Percentiles rank a stretch among this genome's conserved stretches.
Evolutionary conservation across 2,113 vertebrate species (phyloP).

Genomic region (Chaetorhynchus papuensis): DNA sequence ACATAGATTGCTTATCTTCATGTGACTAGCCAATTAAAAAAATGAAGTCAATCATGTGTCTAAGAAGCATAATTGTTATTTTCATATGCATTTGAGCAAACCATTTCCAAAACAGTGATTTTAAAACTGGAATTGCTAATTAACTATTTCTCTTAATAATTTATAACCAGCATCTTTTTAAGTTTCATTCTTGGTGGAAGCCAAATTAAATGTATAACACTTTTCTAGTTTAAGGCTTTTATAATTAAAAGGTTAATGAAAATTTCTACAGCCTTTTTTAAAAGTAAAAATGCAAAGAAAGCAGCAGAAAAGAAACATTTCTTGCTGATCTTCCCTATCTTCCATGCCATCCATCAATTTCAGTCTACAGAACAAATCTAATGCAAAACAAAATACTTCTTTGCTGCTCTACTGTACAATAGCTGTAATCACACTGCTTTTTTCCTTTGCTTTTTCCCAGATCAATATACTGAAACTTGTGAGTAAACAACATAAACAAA

Average conservation of each 20-base stretch:
- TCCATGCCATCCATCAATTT: background rate
- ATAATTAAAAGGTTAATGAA: background rate
- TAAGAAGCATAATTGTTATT: background rate
- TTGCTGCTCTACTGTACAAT: background rate
- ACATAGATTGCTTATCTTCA: background rate
- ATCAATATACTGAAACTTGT: background rate
- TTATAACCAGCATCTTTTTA: background rate
- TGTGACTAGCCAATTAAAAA: background rate
- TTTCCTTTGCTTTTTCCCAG: background rate
- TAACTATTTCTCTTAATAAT: background rate
- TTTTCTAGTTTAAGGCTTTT: background rate
- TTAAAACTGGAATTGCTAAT: background rate
- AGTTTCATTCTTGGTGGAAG: background rate
- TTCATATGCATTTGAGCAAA: background rate
- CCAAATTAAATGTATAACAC: background rate
- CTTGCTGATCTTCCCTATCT: background rate
- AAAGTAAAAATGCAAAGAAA: background rate
- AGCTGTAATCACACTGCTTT: rapidly evolving
- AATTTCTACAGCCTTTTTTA: background rate
- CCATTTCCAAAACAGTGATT: background rate
- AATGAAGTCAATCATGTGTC: background rate
- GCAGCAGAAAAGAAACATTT: background rate
- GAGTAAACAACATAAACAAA: background rate
- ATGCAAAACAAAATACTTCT: background rate
- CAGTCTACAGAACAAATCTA: background rate